These are phyloP conservation scores for Chaunax sp. DNA, from an alignment of 2,797 vertebrate species.

Conservation along the genomic window DNA sequence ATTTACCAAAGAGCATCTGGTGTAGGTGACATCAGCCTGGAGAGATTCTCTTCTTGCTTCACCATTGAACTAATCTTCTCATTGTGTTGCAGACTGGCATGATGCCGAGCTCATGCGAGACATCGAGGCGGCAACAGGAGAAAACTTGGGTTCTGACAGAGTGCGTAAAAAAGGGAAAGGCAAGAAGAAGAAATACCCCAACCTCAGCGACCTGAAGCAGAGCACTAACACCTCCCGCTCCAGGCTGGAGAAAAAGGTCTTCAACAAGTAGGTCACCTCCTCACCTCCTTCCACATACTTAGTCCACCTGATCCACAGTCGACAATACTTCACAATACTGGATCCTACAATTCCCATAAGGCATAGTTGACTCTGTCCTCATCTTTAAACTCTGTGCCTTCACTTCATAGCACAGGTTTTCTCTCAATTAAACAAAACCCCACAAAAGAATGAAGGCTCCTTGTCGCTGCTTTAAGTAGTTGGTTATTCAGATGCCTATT, in stretches of 20 bases:
- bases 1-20: neutral
- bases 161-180: constrained; percentile 79
- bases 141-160: constrained; percentile 89
- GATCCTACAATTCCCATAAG: neutral
- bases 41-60: neutral
- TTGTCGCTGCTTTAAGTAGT: too few species aligned
- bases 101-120: constrained; percentile 93
- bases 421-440: neutral
- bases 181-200: constrained; percentile 88
- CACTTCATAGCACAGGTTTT: neutral
- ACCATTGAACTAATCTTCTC: neutral
- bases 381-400: too few species aligned
- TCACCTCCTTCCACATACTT: neutral
- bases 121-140: constrained; percentile 90
- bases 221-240: constrained; percentile 86
- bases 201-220: constrained; percentile 92
- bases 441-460: too few species aligned
- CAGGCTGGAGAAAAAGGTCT: constrained; percentile 91
- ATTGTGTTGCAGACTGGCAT: constrained; percentile 86
- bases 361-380: too few species aligned
- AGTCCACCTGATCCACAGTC: too few species aligned
- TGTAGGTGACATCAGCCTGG: too few species aligned
- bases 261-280: constrained; percentile 88
- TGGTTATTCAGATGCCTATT: too few species aligned
- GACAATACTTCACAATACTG: too few species aligned